Evolutionary conservation across 2,113 vertebrate species (phyloP).

Genomic region (Ictalurus punctatus): DNA sequence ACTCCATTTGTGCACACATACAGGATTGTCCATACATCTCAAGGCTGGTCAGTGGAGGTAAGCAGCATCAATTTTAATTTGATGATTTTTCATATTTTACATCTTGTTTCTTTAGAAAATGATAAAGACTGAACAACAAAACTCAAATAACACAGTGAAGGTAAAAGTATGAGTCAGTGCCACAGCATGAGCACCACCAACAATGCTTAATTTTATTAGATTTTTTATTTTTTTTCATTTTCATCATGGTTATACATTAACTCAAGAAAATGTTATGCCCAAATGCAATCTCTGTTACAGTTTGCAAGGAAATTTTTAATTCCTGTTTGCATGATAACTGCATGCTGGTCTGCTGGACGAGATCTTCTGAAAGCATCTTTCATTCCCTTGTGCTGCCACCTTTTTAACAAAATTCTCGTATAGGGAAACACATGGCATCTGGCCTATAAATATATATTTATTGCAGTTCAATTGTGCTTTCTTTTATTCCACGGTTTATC

Average conservation of each 20-base stretch:
- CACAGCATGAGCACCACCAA: background rate
- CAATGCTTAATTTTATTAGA: background rate
- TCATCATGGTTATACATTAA: background rate
- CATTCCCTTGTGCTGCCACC: background rate
- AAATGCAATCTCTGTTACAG: background rate
- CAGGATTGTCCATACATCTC: constrained; percentile 50
- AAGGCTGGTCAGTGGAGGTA: constrained; percentile 63
- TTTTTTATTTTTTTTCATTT: background rate
- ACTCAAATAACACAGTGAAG: background rate
- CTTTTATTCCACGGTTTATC: background rate
- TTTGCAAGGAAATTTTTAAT: background rate
- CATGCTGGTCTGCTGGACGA: background rate
- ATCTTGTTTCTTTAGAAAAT: background rate
- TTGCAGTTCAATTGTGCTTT: background rate
- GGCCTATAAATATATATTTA: background rate
- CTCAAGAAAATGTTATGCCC: too few relatives aligned
- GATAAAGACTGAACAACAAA: background rate
- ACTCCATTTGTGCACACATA: constrained; percentile 65
- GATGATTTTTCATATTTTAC: background rate
- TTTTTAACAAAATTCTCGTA: background rate
- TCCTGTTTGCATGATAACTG: background rate
- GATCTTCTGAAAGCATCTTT: background rate
- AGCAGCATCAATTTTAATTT: background rate
- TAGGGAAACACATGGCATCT: background rate
- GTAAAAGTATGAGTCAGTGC: background rate